Conservation (phyloP, 2,113 vertebrate species). For the Rhagologus leucostigma region DNA sequence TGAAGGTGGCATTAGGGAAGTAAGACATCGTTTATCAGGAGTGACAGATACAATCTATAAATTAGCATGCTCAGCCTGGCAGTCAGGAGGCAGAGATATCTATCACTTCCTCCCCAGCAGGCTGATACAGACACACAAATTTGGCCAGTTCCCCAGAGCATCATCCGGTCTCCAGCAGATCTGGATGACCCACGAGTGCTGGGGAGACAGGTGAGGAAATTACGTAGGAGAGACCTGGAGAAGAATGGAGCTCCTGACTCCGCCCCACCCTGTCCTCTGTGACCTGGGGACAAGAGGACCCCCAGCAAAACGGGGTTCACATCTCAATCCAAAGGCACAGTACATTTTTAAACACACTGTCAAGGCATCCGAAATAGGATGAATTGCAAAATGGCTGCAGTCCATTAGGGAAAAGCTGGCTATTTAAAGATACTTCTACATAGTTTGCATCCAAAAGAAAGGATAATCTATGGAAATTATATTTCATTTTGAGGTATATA, state of each 20-base stretch:
- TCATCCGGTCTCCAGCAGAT: not conserved
- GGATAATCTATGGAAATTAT: not conserved
- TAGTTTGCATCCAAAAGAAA: not conserved
- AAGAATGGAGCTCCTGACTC: not conserved
- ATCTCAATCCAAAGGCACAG: not conserved
- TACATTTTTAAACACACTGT: not conserved
- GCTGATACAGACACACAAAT: conserved; percentile 24
- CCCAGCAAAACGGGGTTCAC: not conserved
- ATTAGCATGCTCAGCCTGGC: conserved; percentile 51
- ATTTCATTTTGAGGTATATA: not conserved
- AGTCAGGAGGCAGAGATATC: conserved; percentile 26
- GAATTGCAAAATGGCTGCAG: not conserved
- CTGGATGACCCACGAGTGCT: not conserved
- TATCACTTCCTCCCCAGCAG: conserved; percentile 34
- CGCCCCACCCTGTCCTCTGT: not conserved
- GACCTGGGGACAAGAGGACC: not conserved
- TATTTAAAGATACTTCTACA: not conserved
- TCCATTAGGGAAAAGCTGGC: not conserved
- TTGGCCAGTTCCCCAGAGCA: conserved; percentile 20
- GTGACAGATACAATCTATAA: conserved; percentile 64
- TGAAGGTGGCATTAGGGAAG: conserved; percentile 47
- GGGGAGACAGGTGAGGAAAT: not conserved
- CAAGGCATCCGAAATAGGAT: not conserved
- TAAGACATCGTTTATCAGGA: conserved; percentile 60
- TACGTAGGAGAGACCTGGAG: not conserved